Percentiles rank a stretch among this genome's conserved stretches.
Evolutionary conservation across 2,113 vertebrate genomes (phyloP).

Genomic region (Chinchilla lanigera): DNA sequence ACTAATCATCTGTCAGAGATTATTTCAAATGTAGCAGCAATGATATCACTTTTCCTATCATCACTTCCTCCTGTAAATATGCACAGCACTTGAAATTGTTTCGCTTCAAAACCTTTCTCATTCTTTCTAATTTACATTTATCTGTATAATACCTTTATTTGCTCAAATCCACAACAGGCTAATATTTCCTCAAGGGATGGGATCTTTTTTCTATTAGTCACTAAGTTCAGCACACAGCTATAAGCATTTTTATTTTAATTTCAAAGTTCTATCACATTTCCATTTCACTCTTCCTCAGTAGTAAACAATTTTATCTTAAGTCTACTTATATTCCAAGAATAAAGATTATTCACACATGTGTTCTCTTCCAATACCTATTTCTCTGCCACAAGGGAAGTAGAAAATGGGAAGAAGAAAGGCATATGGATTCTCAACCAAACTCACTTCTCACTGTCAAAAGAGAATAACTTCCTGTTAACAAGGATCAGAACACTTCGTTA

Average conservation of each 20-base stretch:
- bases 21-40: neutral
- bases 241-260: neutral
- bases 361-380: neutral
- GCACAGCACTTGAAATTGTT: neutral
- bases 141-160: neutral
- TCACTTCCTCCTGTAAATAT: neutral
- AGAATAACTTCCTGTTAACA: neutral
- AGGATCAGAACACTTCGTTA: neutral
- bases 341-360: neutral
- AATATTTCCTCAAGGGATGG: conserved; percentile 1
- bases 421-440: neutral
- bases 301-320: neutral
- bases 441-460: neutral
- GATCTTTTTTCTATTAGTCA: neutral
- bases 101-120: neutral
- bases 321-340: neutral
- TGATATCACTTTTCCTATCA: neutral
- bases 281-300: neutral
- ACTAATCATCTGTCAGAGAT: neutral
- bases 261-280: neutral
- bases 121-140: neutral
- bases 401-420: neutral
- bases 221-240: neutral
- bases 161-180: neutral
- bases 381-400: neutral